Evolutionary conservation across 2,797 vertebrate genomes (phyloP).

Genomic region (Chlorospingus semifuscus): DNA sequence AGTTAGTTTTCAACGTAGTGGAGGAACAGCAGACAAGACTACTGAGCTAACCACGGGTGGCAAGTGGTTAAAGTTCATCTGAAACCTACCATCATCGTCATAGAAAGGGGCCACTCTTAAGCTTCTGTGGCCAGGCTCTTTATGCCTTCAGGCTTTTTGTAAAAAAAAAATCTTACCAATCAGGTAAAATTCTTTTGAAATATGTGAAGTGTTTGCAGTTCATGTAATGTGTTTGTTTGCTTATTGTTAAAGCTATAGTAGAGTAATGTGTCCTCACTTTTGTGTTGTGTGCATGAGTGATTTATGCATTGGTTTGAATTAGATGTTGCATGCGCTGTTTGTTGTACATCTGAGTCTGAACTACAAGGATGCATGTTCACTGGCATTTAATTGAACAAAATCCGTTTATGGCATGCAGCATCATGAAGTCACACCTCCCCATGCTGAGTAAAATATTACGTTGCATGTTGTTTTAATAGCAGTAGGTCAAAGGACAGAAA

Average conservation of each 20-base stretch:
- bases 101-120: background rate
- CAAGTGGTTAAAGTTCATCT: background rate
- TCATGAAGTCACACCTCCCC: background rate
- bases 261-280: background rate
- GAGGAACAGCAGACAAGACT: background rate
- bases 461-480: background rate
- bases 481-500: background rate
- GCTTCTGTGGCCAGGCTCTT: background rate
- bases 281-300: background rate
- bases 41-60: background rate
- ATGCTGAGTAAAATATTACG: background rate
- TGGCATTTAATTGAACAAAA: background rate
- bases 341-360: background rate
- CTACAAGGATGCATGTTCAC: background rate
- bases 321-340: background rate
- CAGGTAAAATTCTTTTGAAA: conserved; percentile 48
- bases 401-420: background rate
- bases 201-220: background rate
- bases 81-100: background rate
- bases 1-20: background rate
- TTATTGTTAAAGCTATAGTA: background rate
- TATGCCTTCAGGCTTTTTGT: background rate
- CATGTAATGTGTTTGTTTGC: background rate
- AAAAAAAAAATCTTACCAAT: background rate
- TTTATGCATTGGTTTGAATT: background rate